phyloP scores from a whole-genome alignment of 1,140 invertebrate genomes.

The Leptinotarsa texana region DNA sequence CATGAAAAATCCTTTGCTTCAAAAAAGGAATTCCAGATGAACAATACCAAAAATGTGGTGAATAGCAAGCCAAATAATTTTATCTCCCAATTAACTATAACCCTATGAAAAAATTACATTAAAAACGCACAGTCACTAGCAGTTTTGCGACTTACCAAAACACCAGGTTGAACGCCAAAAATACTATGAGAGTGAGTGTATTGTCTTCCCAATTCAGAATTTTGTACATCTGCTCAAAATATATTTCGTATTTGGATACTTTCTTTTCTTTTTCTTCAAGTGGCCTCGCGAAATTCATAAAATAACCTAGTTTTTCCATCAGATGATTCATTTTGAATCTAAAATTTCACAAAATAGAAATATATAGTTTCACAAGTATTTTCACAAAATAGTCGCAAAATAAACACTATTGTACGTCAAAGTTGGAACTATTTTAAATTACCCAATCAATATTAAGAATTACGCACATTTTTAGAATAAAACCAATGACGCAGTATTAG shows the following conservation, averaged over 20 bases:
- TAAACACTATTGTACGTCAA: not conserved
- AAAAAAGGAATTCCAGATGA: constrained; percentile 32
- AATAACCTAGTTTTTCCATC: constrained; percentile 1
- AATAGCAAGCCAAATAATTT: constrained; percentile 38
- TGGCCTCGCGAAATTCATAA: constrained; percentile 1
- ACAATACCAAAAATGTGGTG: constrained; percentile 18
- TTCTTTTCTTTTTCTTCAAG: constrained; percentile 23
- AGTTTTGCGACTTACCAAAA: constrained; percentile 28
- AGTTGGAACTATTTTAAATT: not conserved
- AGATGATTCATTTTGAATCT: constrained; percentile 14
- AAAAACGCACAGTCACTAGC: constrained; percentile 6
- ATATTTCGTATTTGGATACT: constrained; percentile 34
- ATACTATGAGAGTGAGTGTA: constrained; percentile 30
- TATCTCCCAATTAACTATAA: constrained; percentile 36
- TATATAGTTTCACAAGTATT: not conserved
- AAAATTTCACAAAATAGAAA: not conserved
- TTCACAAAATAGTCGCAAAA: not conserved
- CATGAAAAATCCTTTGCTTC: constrained; percentile 19
- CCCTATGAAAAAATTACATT: constrained; percentile 31
- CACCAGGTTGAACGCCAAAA: constrained; percentile 34
- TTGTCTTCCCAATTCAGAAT: constrained; percentile 40
- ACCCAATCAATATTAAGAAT: not conserved
- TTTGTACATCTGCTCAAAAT: constrained; percentile 36
- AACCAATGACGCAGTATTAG: too few species aligned
- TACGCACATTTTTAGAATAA: not conserved